Conservation (phyloP, 2,797 vertebrate genomes). For the Coregonus suidteri region DNA sequence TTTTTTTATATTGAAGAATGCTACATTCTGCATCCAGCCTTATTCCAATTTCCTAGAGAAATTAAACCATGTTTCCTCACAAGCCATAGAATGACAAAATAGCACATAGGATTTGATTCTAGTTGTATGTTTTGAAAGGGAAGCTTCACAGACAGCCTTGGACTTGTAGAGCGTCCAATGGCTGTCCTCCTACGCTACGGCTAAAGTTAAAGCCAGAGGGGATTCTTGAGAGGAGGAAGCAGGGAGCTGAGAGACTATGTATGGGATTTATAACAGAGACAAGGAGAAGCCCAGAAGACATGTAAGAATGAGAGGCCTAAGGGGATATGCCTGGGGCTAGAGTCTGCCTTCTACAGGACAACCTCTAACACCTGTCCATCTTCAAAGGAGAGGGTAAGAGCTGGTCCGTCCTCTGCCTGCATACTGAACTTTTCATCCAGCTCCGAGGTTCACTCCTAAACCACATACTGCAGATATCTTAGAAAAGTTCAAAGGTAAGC, state of each 20-base stretch:
- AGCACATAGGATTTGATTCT: background rate
- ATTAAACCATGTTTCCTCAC: background rate
- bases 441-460: background rate
- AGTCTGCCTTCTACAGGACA: background rate
- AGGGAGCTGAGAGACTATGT: background rate
- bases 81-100: background rate
- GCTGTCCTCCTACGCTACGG: background rate
- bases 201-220: background rate
- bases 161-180: background rate
- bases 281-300: background rate
- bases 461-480: background rate
- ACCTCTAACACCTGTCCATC: background rate
- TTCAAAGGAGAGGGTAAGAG: background rate
- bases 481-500: background rate
- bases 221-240: background rate
- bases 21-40: background rate
- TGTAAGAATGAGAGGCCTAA: background rate
- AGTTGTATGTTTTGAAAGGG: background rate
- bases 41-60: background rate
- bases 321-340: background rate
- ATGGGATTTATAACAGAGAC: background rate
- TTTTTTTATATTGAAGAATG: background rate
- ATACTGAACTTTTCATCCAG: background rate
- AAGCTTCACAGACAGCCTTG: background rate
- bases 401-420: background rate